Conservation (phyloP, 2,888 invertebrate genomes). For the Chironomus tentans region DNA sequence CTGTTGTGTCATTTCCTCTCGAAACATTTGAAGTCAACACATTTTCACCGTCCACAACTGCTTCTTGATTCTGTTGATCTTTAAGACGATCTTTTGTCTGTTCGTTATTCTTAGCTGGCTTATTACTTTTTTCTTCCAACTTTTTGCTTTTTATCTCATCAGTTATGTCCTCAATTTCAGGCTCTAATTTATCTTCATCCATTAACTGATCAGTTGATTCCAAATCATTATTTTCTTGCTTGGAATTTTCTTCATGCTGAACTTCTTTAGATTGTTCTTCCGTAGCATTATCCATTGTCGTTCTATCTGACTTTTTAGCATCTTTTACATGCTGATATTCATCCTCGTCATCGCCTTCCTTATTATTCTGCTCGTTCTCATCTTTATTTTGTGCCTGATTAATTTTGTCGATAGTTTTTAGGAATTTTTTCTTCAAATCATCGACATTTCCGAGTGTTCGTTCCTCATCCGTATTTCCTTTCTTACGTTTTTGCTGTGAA, state of each 20-base stretch:
- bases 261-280: slow-evolving; percentile 63
- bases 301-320: slow-evolving; percentile 61
- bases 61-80: slow-evolving; percentile 41
- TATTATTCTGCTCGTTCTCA: slow-evolving; percentile 44
- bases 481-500: slow-evolving; percentile 56
- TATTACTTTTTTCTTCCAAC: slow-evolving; percentile 38
- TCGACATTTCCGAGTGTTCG: slow-evolving; percentile 50
- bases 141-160: slow-evolving; percentile 45
- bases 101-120: slow-evolving; percentile 38
- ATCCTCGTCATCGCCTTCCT: slow-evolving; percentile 46
- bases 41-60: slow-evolving; percentile 67
- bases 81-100: slow-evolving; percentile 43
- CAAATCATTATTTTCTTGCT: slow-evolving; percentile 46
- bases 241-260: slow-evolving; percentile 54
- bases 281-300: slow-evolving; percentile 65
- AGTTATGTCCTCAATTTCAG: slow-evolving; percentile 33
- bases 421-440: slow-evolving; percentile 38
- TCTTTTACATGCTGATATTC: slow-evolving; percentile 80
- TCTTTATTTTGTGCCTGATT: slow-evolving; percentile 40
- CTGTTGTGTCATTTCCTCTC: slow-evolving; percentile 63
- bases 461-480: slow-evolving; percentile 65
- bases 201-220: slow-evolving; percentile 43
- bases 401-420: slow-evolving; percentile 46
- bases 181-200: slow-evolving; percentile 43
- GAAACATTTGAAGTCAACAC: slow-evolving; percentile 56